phyloP scores from a whole-genome alignment of 2,797 vertebrate species.

The Micromesistius poutassou region DNA sequence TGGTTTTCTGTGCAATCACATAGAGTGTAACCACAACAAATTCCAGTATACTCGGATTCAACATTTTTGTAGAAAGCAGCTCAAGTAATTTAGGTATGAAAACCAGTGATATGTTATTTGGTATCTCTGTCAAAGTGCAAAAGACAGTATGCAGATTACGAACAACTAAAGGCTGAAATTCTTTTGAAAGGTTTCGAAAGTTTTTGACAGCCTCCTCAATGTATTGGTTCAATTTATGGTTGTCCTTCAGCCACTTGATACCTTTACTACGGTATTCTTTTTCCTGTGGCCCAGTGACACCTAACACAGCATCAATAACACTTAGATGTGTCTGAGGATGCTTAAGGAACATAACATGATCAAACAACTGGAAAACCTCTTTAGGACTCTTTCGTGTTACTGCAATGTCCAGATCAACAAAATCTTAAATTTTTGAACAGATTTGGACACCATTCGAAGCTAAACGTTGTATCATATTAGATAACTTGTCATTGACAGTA shows the following conservation, averaged over 20 bases:
- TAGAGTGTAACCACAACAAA: slow-evolving; percentile 49
- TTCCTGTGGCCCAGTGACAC: rapidly evolving
- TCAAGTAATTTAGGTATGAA: slow-evolving; percentile 36
- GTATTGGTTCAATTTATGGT: slow-evolving; percentile 31
- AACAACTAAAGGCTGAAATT: rapidly evolving
- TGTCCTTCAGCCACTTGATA: slow-evolving; percentile 54
- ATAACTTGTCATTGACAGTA: slow-evolving; percentile 9
- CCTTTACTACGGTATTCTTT: slow-evolving; percentile 29
- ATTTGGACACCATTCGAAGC: slow-evolving; percentile 18
- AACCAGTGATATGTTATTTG: slow-evolving; percentile 22
- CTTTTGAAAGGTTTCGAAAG: slow-evolving; percentile 15
- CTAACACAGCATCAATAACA: slow-evolving; percentile 37
- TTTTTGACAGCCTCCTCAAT: slow-evolving; percentile 29
- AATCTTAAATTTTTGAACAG: slow-evolving; percentile 2
- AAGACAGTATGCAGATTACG: slow-evolving; percentile 35
- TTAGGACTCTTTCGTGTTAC: rapidly evolving
- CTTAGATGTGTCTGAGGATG: slow-evolving; percentile 17
- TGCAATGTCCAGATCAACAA: not conserved
- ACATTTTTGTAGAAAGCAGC: not conserved
- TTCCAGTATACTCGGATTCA: slow-evolving; percentile 12
- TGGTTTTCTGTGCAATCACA: slow-evolving; percentile 11
- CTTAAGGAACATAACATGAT: slow-evolving; percentile 43
- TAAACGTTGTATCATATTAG: slow-evolving; percentile 18
- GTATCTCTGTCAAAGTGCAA: slow-evolving; percentile 41
- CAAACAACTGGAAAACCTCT: slow-evolving; percentile 27